Evolutionary conservation across 1,140 invertebrate genomes (phyloP).

Genomic region (Aphidius ervi): DNA sequence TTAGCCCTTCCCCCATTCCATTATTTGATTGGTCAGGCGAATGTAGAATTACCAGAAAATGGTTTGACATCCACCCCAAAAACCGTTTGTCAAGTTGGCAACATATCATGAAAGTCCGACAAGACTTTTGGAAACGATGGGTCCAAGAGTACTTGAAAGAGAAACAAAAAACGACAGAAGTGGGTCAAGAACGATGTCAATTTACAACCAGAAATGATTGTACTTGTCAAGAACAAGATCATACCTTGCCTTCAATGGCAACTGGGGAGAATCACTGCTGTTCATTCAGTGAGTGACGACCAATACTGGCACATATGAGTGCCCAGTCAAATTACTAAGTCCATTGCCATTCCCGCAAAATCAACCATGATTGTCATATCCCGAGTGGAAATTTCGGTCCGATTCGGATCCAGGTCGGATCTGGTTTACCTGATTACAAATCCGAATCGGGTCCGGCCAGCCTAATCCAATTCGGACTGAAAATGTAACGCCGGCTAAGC

Average conservation of each 20-base stretch:
- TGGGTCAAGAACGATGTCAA: conserved; percentile 21
- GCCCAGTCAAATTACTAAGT: too few relatives aligned
- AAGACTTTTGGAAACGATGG: conserved; percentile 35
- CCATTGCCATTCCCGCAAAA: too few relatives aligned
- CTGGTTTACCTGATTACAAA: too few relatives aligned
- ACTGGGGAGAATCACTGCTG: conserved; percentile 2
- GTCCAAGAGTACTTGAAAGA: conserved; percentile 28
- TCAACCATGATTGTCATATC: too few relatives aligned
- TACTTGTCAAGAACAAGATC: conserved; percentile 1
- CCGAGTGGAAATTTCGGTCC: too few relatives aligned
- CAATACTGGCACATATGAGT: too few relatives aligned
- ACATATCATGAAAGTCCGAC: conserved; percentile 19
- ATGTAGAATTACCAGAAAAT: conserved; percentile 23
- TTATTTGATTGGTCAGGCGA: conserved; percentile 33
- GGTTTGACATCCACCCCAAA: background rate
- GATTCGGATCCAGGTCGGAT: too few relatives aligned
- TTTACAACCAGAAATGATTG: background rate
- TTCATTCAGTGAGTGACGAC: background rate
- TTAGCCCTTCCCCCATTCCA: conserved; percentile 33
- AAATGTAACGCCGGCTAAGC: too few relatives aligned
- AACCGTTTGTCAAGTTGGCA: conserved; percentile 16
- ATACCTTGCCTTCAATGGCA: conserved; percentile 1
- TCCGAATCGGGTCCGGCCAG: too few relatives aligned
- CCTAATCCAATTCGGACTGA: too few relatives aligned
- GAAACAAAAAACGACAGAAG: conserved; percentile 32